phyloP scores from a whole-genome alignment of 2,797 vertebrate species.

The Oreonectes daqikongensis region DNA sequence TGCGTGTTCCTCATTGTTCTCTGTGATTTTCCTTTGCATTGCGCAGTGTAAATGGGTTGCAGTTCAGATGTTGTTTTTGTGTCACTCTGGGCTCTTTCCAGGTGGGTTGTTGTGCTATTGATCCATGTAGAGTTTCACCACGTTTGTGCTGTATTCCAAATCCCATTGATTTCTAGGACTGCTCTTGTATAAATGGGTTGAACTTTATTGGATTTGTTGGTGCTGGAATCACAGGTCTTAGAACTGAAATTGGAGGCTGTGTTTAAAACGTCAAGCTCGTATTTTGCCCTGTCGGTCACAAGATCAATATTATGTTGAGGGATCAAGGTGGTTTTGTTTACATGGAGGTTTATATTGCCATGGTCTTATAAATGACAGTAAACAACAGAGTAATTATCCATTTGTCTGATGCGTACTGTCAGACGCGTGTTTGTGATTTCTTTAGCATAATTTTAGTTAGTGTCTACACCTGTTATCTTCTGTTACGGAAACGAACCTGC shows the following conservation, averaged over 20 bases:
- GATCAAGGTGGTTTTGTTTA: conserved; percentile 32
- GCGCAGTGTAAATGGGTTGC: conserved; percentile 12
- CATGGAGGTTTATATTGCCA: conserved; percentile 3
- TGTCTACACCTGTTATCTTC: too few relatives aligned
- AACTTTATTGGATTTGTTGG: conserved; percentile 67
- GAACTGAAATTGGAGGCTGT: conserved; percentile 61
- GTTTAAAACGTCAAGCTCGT: conserved; percentile 58
- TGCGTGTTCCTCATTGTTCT: background rate
- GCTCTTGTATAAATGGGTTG: conserved; percentile 63
- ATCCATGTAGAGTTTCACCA: conserved; percentile 72
- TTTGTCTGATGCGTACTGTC: too few relatives aligned
- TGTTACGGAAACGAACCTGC: too few relatives aligned
- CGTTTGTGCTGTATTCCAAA: conserved; percentile 67
- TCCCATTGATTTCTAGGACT: conserved; percentile 69
- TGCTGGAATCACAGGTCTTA: conserved; percentile 57
- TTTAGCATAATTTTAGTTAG: background rate
- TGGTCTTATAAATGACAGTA: background rate
- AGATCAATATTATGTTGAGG: conserved; percentile 36
- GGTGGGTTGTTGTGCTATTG: conserved; percentile 72
- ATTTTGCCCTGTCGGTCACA: conserved; percentile 36
- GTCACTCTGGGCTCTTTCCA: conserved; percentile 59
- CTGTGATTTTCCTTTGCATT: conserved; percentile 16
- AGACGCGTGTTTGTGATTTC: background rate
- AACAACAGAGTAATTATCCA: conserved; percentile 39
- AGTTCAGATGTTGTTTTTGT: conserved; percentile 36